Percentiles rank a stretch among this genome's conserved stretches.
These are phyloP conservation scores for Leiothrix lutea DNA, from an alignment of 2,113 vertebrate genomes.

Conservation along the genomic window DNA sequence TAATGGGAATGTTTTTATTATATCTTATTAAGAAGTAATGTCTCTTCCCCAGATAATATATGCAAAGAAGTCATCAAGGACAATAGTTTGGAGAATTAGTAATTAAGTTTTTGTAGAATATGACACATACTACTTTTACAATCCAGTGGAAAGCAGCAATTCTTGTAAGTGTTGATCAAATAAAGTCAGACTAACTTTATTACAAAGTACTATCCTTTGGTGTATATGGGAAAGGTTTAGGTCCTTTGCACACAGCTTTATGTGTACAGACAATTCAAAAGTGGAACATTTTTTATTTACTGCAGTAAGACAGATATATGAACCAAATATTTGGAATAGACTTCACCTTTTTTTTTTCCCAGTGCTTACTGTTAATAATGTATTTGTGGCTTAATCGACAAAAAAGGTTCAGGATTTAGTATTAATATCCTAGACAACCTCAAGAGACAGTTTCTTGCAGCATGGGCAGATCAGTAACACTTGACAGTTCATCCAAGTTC, in stretches of 20 bases:
- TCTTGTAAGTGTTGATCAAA: not conserved
- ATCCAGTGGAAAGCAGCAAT: not conserved
- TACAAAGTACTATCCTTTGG: not conserved
- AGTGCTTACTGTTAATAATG: not conserved
- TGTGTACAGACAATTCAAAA: not conserved
- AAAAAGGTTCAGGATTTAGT: not conserved
- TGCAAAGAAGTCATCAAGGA: not conserved
- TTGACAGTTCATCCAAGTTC: not conserved
- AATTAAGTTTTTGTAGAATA: not conserved
- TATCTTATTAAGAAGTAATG: not conserved
- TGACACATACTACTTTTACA: not conserved
- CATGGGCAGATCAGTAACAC: not conserved
- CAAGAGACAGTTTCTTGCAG: not conserved
- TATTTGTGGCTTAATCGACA: not conserved
- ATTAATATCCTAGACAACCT: not conserved
- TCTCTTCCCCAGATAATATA: not conserved
- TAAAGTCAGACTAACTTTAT: not conserved
- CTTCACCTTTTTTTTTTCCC: not conserved
- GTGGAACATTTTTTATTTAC: not conserved
- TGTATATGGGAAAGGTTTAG: not conserved
- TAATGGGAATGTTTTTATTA: not conserved
- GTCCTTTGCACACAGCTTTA: not conserved
- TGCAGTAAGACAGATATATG: not conserved
- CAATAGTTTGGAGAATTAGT: not conserved
- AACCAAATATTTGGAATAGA: not conserved